phyloP scores from a whole-genome alignment of 2,888 invertebrate genomes.

The Mesopsocus fuscifrons region DNA sequence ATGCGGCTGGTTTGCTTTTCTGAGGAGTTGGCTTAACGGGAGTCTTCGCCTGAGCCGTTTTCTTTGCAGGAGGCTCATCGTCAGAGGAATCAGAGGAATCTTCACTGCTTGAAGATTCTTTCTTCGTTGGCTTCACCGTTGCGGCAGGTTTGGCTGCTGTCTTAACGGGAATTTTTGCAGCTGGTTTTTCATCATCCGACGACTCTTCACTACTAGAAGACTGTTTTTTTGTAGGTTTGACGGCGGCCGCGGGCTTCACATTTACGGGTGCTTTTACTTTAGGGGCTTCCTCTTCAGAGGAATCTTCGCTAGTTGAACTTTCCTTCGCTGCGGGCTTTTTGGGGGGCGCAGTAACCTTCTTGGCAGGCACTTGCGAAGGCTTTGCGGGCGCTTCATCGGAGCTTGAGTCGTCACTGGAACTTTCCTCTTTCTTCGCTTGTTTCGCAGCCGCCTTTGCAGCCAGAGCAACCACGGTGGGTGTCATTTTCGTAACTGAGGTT shows the following conservation, averaged over 20 bases:
- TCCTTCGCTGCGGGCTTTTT: background rate
- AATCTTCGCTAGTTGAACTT: background rate
- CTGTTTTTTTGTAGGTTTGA: background rate
- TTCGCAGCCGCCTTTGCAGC: background rate
- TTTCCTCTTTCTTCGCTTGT: background rate
- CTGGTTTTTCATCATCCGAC: background rate
- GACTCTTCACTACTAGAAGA: background rate
- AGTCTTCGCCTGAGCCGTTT: slow-evolving; percentile 16
- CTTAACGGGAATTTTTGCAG: slow-evolving; percentile 7
- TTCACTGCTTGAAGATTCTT: slow-evolving; percentile 19
- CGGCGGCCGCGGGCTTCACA: background rate
- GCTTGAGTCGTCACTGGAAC: background rate
- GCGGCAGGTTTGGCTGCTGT: slow-evolving; percentile 15
- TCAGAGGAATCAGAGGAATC: slow-evolving; percentile 17
- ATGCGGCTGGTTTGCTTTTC: background rate
- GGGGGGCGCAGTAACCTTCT: background rate
- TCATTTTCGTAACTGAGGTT: background rate
- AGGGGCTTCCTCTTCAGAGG: background rate
- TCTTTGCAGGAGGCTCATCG: slow-evolving; percentile 18
- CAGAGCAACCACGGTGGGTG: too few relatives aligned
- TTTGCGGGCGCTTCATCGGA: slow-evolving; percentile 2
- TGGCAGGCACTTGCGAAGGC: background rate
- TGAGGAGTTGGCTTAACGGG: background rate
- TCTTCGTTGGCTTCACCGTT: slow-evolving; percentile 17
- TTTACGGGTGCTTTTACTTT: background rate